Percentiles rank a stretch among this genome's conserved stretches.
Evolutionary conservation across 2,113 vertebrate species (phyloP).

Genomic region (Prunella himalayana): DNA sequence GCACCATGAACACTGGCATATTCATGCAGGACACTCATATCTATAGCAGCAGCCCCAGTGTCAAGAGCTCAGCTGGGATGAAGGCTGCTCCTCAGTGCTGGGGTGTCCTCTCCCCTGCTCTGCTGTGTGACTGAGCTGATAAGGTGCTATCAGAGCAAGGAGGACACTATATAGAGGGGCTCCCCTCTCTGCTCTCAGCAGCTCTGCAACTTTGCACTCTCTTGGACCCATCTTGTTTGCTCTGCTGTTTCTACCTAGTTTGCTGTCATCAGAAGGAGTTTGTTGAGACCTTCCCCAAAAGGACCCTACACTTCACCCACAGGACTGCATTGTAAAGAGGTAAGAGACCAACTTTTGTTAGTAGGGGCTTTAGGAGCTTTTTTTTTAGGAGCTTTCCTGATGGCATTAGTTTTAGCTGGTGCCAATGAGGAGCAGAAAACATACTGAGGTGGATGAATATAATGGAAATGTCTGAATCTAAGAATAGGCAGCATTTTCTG

Average conservation of each 20-base stretch:
- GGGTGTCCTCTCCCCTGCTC: slow-evolving; percentile 2
- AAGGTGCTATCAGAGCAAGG: slow-evolving; percentile 23
- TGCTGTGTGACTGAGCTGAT: slow-evolving; percentile 59
- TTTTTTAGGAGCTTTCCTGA: background rate
- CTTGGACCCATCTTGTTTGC: background rate
- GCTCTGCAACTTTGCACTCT: background rate
- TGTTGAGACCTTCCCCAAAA: background rate
- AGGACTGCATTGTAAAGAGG: slow-evolving; percentile 41
- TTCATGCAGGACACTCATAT: slow-evolving; percentile 47
- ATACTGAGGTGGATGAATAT: background rate
- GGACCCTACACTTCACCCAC: background rate
- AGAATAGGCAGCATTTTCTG: background rate
- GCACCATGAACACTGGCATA: slow-evolving; percentile 60
- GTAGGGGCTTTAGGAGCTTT: background rate
- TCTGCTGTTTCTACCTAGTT: background rate
- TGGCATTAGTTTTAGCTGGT: background rate
- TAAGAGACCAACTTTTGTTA: slow-evolving; percentile 49
- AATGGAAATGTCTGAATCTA: background rate
- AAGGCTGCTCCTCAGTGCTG: slow-evolving; percentile 54
- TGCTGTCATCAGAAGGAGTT: background rate
- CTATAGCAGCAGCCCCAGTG: background rate
- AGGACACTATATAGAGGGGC: slow-evolving; percentile 49
- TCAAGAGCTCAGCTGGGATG: slow-evolving; percentile 57
- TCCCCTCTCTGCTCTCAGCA: background rate
- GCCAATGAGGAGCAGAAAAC: background rate